Percentiles rank a stretch among this genome's conserved stretches.
These are phyloP conservation scores for Alcis repandata DNA, from an alignment of 2,888 invertebrate genomes.

Conservation along the genomic window DNA sequence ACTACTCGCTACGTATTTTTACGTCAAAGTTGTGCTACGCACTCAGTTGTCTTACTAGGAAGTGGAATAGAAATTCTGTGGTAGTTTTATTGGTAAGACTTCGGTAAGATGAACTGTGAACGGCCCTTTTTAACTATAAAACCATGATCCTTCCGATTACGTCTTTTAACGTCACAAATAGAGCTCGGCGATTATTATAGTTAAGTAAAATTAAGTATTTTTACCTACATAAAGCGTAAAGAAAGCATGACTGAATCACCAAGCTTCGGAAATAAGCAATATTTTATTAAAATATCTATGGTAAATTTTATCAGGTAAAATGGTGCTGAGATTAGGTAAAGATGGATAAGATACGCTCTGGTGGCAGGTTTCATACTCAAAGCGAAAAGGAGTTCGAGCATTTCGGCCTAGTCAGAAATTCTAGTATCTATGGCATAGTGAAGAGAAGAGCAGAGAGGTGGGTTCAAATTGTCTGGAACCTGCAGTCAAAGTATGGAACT, in stretches of 20 bases:
- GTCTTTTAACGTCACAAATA: conserved; percentile 4
- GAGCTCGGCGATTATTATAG: neutral
- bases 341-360: conserved; percentile 16
- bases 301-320: conserved; percentile 15
- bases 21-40: no score
- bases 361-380: conserved; percentile 21
- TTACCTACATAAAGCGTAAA: neutral
- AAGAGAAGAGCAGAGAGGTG: no score
- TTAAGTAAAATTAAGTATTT: conserved; percentile 9
- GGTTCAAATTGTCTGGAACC: no score
- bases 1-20: no score
- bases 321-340: conserved; percentile 33
- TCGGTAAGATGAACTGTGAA: no score
- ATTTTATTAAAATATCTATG: conserved; percentile 7
- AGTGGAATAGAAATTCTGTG: no score
- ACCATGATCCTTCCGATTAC: neutral
- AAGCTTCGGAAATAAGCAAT: conserved; percentile 16
- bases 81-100: no score
- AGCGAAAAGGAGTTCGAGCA: neutral
- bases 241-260: conserved; percentile 25
- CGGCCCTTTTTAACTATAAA: no score
- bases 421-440: neutral
- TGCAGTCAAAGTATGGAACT: no score
- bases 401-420: neutral
- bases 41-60: no score